Evolutionary conservation across 2,888 invertebrate genomes (phyloP).

Genomic region (Diabrotica balteata): DNA sequence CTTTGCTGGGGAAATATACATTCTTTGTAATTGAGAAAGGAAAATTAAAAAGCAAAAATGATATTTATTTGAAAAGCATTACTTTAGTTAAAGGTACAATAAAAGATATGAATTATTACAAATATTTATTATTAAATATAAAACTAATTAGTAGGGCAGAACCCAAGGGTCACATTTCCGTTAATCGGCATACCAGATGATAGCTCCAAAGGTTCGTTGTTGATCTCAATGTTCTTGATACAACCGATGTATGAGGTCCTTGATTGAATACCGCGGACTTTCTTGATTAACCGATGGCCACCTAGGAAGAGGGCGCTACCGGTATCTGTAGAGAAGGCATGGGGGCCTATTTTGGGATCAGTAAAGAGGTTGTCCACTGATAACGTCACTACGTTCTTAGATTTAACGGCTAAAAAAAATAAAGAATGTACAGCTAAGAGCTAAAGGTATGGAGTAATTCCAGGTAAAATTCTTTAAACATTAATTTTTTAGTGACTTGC

Average conservation of each 20-base stretch:
- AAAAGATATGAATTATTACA: slow-evolving; percentile 3
- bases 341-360: slow-evolving; percentile 73
- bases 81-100: slow-evolving; percentile 2
- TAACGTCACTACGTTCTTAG: slow-evolving; percentile 88
- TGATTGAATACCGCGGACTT: slow-evolving; percentile 72
- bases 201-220: slow-evolving; percentile 63
- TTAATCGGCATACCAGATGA: slow-evolving; percentile 65
- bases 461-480: too few relatives aligned
- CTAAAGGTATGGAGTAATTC: too few relatives aligned
- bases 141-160: slow-evolving; percentile 77
- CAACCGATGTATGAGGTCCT: slow-evolving; percentile 80
- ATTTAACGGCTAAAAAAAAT: slow-evolving; percentile 72
- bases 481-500: too few relatives aligned
- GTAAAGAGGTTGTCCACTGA: slow-evolving; percentile 84
- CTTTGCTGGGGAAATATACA: too few relatives aligned
- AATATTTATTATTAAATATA: slow-evolving; percentile 13
- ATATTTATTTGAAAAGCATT: too few relatives aligned
- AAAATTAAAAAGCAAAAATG: too few relatives aligned
- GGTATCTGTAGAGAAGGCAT: slow-evolving; percentile 76
- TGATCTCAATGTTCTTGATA: slow-evolving; percentile 74
- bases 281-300: slow-evolving; percentile 72
- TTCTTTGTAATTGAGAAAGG: too few relatives aligned
- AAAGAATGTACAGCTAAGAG: too few relatives aligned
- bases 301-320: slow-evolving; percentile 89
- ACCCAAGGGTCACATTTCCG: slow-evolving; percentile 78